Base-by-base conservation (phyloP, 2,888 invertebrate species). In the Herminia tarsipennalis region DNA sequence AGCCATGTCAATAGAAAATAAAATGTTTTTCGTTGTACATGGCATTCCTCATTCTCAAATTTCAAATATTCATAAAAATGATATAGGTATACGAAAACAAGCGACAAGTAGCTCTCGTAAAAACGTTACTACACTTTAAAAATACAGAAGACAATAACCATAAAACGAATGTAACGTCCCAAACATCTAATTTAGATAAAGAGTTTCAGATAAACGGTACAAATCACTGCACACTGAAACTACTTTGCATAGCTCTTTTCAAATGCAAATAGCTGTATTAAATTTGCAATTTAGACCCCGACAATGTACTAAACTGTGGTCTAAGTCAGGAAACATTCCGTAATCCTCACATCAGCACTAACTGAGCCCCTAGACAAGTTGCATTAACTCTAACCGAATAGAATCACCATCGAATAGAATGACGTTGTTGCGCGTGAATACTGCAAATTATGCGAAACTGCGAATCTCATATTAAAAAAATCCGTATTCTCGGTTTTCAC, bases 221-320 rank as follows among this genome's bases (percentile, higher is more conserved):
- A 89, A 91, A 91, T 91, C 88, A 88, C 85, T 74, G 74, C 73
- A 70, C 72, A 81, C 76, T 81, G 84, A 84, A 83, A 83, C 80
- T 73, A 72, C 75, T 80, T 78, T 78, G 78, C 83, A 81, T 78
- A 75, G 79, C 84, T 80, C 78, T 86, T 90, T 89, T 89, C 81
- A 83, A 76, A 91, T 89, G 90, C 88, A 89, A 90, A 91, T 90
- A 71, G 81, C 78, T 84, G 86, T 87, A 88, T 90, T 88, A 88
- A 88, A 88, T 90, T 88, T 87, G 87, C 88, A 88, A 86, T 90
- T 88, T 87, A 83, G 82, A 84, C 83, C 78, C 78, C 76, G 84
- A 86, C 85, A 85, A 81, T 76, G 73, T 72, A 70, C 63, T 56
- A 53, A 37, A 38, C 45, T 60, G 24, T 58, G 72, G 73, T 60